Percentiles rank a stretch among this genome's conserved stretches.
Conservation (phyloP, 2,888 invertebrate species). For the Chydorus sphaericus region DNA sequence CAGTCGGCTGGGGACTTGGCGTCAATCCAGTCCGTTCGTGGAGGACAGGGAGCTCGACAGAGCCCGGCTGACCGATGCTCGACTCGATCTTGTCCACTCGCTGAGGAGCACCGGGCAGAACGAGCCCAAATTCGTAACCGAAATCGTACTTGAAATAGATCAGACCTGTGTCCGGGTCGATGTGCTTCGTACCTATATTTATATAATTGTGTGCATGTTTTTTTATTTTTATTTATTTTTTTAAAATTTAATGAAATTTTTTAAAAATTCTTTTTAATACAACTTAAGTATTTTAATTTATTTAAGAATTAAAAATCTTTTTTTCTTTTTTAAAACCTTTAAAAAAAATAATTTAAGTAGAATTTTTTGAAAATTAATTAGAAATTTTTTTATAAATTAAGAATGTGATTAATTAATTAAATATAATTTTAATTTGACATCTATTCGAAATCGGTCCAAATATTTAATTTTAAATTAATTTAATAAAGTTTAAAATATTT, state of each 20-base stretch:
- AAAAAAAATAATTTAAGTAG: too few relatives aligned
- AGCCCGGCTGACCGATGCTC: slow-evolving; percentile 40
- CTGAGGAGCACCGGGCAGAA: slow-evolving; percentile 39
- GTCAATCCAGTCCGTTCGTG: slow-evolving; percentile 36
- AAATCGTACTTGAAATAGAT: slow-evolving; percentile 71
- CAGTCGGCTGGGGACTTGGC: not conserved
- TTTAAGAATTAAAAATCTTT: not conserved
- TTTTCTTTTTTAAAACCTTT: not conserved
- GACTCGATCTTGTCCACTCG: slow-evolving; percentile 15
- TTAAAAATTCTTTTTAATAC: too few relatives aligned
- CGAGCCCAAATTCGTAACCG: slow-evolving; percentile 60
- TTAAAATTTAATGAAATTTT: slow-evolving; percentile 24
- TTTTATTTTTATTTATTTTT: not conserved
- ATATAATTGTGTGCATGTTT: not conserved
- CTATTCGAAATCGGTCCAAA: not conserved
- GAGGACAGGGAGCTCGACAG: slow-evolving; percentile 49
- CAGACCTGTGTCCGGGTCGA: slow-evolving; percentile 57
- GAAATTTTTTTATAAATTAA: too few relatives aligned
- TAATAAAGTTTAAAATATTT: not conserved
- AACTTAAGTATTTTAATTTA: too few relatives aligned
- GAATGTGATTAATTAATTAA: too few relatives aligned
- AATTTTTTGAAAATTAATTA: too few relatives aligned
- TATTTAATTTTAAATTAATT: not conserved
- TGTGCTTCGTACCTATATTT: slow-evolving; percentile 51
- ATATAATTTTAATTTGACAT: too few relatives aligned